Conservation (phyloP, 2,797 vertebrate genomes). For the Melanogrammus aeglefinus region DNA sequence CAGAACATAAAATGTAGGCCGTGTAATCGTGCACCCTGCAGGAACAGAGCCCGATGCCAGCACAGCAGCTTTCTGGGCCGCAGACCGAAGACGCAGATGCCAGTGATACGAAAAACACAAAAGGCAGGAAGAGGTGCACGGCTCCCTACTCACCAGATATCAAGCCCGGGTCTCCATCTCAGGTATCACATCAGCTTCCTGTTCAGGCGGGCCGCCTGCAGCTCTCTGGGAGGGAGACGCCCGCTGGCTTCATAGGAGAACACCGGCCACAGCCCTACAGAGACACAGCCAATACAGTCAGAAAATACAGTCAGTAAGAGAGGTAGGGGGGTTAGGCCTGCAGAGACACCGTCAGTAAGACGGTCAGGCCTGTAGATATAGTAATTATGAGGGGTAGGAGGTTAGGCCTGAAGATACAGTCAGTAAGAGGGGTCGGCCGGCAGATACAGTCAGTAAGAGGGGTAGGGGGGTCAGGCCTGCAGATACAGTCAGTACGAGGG, state of each 20-base stretch:
- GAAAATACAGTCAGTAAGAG: background rate
- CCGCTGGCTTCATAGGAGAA: conserved; percentile 33
- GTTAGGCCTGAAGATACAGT: background rate
- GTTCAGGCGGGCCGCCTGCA: conserved; percentile 24
- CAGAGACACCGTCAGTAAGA: no score
- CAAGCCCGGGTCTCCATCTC: conserved; percentile 70
- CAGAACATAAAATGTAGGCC: background rate
- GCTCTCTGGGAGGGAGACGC: conserved; percentile 20
- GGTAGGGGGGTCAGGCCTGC: background rate
- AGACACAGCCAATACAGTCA: conserved; percentile 18
- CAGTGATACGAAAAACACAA: conserved; percentile 32
- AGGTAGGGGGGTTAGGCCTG: no score
- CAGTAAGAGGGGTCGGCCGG: conserved; percentile 22
- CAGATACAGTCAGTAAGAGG: conserved; percentile 19
- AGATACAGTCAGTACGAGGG: no score
- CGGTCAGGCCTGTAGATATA: no score
- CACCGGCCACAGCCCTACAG: conserved; percentile 55
- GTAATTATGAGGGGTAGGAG: no score
- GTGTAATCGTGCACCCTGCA: background rate
- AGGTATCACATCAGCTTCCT: conserved; percentile 65
- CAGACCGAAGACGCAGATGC: conserved; percentile 13
- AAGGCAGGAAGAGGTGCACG: conserved; percentile 10
- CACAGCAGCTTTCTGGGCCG: background rate
- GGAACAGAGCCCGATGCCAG: background rate
- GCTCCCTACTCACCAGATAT: conserved; percentile 69